These are phyloP conservation scores for Vespertilio murinus DNA, from an alignment of 2,797 vertebrate genomes.

Conservation along the genomic window DNA sequence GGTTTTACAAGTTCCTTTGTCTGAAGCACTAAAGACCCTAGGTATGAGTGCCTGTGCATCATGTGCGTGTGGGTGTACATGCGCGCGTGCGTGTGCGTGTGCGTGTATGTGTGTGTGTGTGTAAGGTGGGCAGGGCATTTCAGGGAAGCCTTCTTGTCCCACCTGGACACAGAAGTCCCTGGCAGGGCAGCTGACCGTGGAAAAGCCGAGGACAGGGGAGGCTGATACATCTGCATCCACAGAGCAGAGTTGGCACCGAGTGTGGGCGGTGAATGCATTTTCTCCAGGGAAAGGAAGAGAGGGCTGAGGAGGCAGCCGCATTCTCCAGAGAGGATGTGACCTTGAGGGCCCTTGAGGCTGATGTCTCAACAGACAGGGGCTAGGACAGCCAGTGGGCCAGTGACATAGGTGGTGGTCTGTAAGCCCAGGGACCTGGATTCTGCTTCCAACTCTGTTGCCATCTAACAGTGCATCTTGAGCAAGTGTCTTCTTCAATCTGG, in stretches of 20 bases:
- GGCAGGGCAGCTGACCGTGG: background rate
- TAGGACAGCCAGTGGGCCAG: background rate
- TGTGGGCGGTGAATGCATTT: background rate
- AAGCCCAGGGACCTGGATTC: background rate
- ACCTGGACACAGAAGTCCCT: background rate
- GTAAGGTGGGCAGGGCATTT: background rate
- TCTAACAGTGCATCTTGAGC: background rate
- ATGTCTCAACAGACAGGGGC: background rate
- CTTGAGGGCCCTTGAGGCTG: background rate
- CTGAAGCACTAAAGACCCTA: background rate
- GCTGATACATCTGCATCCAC: background rate
- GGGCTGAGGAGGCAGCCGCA: background rate
- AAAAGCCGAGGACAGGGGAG: background rate
- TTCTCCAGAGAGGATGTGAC: background rate
- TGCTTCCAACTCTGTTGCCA: background rate
- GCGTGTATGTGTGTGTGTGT: background rate
- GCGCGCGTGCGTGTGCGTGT: no score
- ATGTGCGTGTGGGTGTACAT: no score
- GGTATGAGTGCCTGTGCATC: no score
- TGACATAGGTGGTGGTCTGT: accelerated
- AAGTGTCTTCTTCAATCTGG: background rate
- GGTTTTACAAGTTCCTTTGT: background rate
- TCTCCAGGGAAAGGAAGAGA: slow-evolving; percentile 18
- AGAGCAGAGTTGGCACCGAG: background rate
- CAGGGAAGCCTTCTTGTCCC: background rate